Conservation (phyloP, 2,113 vertebrate genomes). For the Brienomyrus brachyistius region DNA sequence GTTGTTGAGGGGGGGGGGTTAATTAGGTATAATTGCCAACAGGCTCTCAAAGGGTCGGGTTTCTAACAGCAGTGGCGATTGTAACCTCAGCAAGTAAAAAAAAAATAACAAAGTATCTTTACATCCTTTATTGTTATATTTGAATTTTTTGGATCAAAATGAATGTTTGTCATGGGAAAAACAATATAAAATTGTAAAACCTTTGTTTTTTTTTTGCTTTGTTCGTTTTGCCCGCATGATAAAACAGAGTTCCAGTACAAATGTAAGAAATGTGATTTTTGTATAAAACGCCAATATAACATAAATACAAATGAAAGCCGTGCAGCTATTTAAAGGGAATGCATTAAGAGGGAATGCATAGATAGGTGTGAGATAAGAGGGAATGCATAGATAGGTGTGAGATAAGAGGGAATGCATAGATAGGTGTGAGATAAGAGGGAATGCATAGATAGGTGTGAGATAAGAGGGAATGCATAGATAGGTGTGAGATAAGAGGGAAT, state of each 20-base stretch:
- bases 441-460: too few species aligned
- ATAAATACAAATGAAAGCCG: not conserved
- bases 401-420: too few species aligned
- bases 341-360: not conserved
- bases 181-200: not conserved
- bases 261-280: not conserved
- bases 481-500: too few species aligned
- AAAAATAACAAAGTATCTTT: not conserved
- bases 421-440: too few species aligned
- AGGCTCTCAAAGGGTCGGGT: not conserved
- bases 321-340: not conserved
- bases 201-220: not conserved
- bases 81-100: not conserved
- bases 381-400: too few species aligned
- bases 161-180: not conserved
- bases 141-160: not conserved
- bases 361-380: not conserved
- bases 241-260: not conserved
- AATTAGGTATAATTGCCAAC: not conserved
- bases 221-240: not conserved
- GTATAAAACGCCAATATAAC: not conserved
- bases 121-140: not conserved
- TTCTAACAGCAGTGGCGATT: not conserved
- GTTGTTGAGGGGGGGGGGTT: not conserved
- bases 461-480: not conserved